Base-by-base conservation (phyloP, 2,113 vertebrate species). In the Petrocephalus zakoni region DNA sequence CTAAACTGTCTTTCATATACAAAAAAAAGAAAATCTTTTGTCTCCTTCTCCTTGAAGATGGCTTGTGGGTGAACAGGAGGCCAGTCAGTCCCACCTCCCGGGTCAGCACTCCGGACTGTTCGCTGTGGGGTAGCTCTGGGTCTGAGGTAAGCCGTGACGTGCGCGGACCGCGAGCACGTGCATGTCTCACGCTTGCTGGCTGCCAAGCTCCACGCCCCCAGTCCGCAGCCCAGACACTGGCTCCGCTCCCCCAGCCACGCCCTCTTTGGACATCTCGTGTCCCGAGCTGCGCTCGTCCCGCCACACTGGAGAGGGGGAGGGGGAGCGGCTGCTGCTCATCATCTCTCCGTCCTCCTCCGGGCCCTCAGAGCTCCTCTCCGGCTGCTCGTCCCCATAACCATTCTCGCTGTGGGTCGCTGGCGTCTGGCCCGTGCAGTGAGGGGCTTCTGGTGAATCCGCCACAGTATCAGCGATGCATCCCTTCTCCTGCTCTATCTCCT, bases 121-220 rank as follows among this genome's bases (percentile, higher is more conserved):
- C 51, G 17, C 51, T 64, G 72, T 22, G 87, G 72, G 55, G 51
- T n/a, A 15, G 52, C 37, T 82, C 51, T 61, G 37, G 42, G 52
- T 61, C 55, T 53, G 75, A 84, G 75, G 87, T 84, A 87, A 49
- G 56, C 52, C 2, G 78, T 84, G 34, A 64, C 58, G 19, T 25
- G 51, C 22, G 47, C 10, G n/a, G 83, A 25, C 22, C n/a, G 4
- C 51, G 15, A 13, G 51, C 17, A 47, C n/a, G 78, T 49, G 55
- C 19, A 55, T 42, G 86, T 29, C 58, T 89, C 56, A 96, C 0
- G 94, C 96, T 91, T 96, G 95, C 88, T 97, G 96, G 93, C 96
- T 97, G 86, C 96, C 96, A 90, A 97, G 95, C 89, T 96, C 96
- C 61, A 97, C 96, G 1, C 95, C 94, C 0, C 22, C 75, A n/a